Base-by-base conservation (phyloP, 1,140 invertebrate genomes). In the Heliconius melpomene region DNA sequence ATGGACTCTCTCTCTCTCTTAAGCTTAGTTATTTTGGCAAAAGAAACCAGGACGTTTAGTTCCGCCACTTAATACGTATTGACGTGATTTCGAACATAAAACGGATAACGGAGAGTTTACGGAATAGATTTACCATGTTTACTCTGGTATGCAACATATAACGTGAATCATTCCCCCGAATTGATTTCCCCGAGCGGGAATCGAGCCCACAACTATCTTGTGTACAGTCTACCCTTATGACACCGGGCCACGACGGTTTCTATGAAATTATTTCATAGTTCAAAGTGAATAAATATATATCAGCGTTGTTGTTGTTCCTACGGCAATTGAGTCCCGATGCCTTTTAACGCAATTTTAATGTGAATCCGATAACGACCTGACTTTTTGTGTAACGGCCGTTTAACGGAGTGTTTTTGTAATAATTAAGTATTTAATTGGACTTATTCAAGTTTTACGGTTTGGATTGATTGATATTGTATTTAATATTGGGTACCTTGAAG, bases 291-390 rank as follows among this genome's bases (percentile, higher is more conserved):
- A 5, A 16, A 46, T 46, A 46, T 16, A 5, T 16, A 46, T 46
- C 40, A 46, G 11, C 40, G 11, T 3, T 46, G 3, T 46, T 76
- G 29, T 40, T 70, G 54, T 66, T 60, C 26, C 40, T 66, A 76
- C 57, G 70, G 57, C 13, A 40, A 76, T 70, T 76, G 54, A 76
- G 38, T 36, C 6, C 16, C 57, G 57, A 76, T 46, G 36, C 20
- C 36, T 40, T 76, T 76, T 46, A 76, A 76, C 57, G 38, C 11
- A 57, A 20, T 76, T 75, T 76, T 76, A 75, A 75, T 70, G 75
- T 23, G 38, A 76, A 46, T 46, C 54, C 75, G 75, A 76, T 66
- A 76, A 76, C 26, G 32, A 76, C 13, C 57, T n/a, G 52, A 75
- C n/a, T 76, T 70, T 76, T 60, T 60, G 57, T 20, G 32, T 76